Conservation (phyloP, 2,888 invertebrate species). For the Celastrina argiolus region DNA sequence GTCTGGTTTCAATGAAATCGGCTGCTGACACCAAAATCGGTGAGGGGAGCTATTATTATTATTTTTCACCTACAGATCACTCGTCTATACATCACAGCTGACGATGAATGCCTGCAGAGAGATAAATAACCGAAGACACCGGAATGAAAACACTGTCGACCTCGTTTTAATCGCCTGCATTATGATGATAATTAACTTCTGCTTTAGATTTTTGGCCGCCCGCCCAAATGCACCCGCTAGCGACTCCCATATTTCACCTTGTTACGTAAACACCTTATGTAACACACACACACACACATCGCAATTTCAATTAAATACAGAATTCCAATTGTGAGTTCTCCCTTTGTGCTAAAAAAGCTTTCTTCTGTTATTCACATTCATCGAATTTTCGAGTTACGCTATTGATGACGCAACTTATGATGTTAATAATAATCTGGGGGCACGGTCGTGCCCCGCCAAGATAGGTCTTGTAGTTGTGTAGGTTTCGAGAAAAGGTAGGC, state of each 20-base stretch:
- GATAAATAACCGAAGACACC: background rate
- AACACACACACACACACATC: background rate
- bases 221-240: slow-evolving; percentile 10
- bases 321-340: background rate
- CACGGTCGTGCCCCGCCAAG: too few relatives aligned
- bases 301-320: background rate
- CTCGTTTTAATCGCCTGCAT: slow-evolving; percentile 19
- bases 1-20: too few relatives aligned
- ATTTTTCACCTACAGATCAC: too few relatives aligned
- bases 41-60: too few relatives aligned
- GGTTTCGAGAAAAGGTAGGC: too few relatives aligned
- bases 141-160: slow-evolving; percentile 9
- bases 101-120: background rate
- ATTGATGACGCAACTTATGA: too few relatives aligned
- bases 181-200: slow-evolving; percentile 22
- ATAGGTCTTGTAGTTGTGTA: too few relatives aligned
- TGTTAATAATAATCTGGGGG: too few relatives aligned
- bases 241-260: background rate
- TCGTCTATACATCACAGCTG: too few relatives aligned
- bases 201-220: slow-evolving; percentile 22
- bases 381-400: too few relatives aligned
- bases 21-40: too few relatives aligned
- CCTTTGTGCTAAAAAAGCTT: background rate
- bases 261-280: slow-evolving; percentile 14
- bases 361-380: too few relatives aligned